Conservation (phyloP, 2,113 vertebrate species). For the Atlantisia rogersi region DNA sequence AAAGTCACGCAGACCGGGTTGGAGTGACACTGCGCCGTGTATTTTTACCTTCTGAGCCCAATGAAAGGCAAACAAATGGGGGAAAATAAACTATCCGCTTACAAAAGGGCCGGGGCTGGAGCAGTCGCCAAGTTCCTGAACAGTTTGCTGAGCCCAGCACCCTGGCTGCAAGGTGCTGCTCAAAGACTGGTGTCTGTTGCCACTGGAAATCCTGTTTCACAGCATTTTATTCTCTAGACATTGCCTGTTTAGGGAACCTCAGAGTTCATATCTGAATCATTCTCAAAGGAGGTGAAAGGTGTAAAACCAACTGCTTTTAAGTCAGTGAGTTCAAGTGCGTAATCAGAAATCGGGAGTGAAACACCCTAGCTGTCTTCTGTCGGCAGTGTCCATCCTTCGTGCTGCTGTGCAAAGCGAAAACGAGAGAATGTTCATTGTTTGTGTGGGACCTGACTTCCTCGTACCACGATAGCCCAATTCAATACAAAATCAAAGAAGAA, state of each 20-base stretch:
- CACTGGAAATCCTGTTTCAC: not conserved
- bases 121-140: not conserved
- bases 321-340: not conserved
- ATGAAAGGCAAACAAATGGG: not conserved
- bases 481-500: not conserved
- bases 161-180: not conserved
- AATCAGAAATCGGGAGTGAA: not conserved
- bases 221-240: not conserved
- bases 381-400: fast-evolving
- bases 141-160: not conserved
- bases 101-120: not conserved
- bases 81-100: not conserved
- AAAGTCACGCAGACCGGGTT: not conserved
- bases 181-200: not conserved
- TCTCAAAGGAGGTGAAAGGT: not conserved
- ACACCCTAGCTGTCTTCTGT: too few relatives aligned
- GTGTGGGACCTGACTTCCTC: not conserved
- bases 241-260: not conserved
- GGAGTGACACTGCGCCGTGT: not conserved
- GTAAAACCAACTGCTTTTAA: not conserved
- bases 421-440: not conserved
- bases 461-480: not conserved
- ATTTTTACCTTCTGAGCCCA: not conserved
- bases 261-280: not conserved
- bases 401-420: not conserved